Evolutionary conservation across 2,113 vertebrate genomes (phyloP).

Genomic region (Psilopsiagon aurifrons): DNA sequence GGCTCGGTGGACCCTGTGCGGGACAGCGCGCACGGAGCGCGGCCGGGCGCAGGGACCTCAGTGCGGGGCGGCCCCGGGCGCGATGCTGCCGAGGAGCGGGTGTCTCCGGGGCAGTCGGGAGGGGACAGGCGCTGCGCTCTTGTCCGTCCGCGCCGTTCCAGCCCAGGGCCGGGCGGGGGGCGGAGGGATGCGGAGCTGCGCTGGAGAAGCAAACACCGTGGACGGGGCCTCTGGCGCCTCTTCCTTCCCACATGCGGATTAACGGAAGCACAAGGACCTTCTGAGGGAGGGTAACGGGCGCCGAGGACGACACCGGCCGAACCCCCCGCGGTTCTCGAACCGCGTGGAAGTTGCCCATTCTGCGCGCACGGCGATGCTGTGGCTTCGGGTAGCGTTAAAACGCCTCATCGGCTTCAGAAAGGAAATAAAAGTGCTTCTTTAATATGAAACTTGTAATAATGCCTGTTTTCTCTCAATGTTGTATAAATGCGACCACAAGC

Average conservation of each 20-base stretch:
- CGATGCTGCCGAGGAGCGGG: too few species aligned
- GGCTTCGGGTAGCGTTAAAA: background rate
- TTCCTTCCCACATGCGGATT: background rate
- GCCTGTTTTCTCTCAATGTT: background rate
- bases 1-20: too few species aligned
- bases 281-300: background rate
- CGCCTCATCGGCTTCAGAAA: background rate
- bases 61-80: too few species aligned
- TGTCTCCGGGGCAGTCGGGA: too few species aligned
- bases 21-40: background rate
- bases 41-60: too few species aligned
- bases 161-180: too few species aligned
- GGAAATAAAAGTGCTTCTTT: slow-evolving; percentile 25
- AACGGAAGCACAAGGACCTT: background rate
- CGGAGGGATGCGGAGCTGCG: too few species aligned
- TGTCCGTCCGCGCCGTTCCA: too few species aligned
- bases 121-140: background rate
- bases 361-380: background rate
- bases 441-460: slow-evolving; percentile 6
- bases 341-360: background rate
- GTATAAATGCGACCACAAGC: background rate
- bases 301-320: background rate
- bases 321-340: background rate
- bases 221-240: background rate
- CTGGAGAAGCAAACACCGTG: background rate